Conservation (phyloP, 2,113 vertebrate genomes). For the Trinectes maculatus region DNA sequence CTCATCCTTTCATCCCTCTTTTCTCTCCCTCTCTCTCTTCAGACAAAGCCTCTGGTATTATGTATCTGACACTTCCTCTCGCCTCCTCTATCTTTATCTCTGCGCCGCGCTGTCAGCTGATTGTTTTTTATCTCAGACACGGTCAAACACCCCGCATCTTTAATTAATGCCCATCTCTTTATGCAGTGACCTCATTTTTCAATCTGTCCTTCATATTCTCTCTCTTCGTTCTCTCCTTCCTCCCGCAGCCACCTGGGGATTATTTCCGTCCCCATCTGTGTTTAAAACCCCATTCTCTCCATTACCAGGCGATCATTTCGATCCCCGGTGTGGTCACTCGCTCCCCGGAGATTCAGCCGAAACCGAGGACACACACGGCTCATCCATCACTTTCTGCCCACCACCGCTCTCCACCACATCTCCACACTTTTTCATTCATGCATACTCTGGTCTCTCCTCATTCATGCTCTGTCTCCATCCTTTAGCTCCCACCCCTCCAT, state of each 20-base stretch:
- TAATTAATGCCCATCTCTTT: slow-evolving; percentile 56
- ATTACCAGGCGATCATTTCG: slow-evolving; percentile 58
- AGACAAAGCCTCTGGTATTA: slow-evolving; percentile 6
- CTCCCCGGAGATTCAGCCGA: slow-evolving; percentile 63
- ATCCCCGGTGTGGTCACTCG: slow-evolving; percentile 49
- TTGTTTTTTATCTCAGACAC: slow-evolving; percentile 33
- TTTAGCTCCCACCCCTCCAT: background rate
- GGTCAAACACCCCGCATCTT: slow-evolving; percentile 49
- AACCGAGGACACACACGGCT: slow-evolving; percentile 54
- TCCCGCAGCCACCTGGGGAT: slow-evolving; percentile 31
- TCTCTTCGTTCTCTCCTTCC: background rate
- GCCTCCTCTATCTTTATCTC: slow-evolving; percentile 13
- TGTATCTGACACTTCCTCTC: background rate
- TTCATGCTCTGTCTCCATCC: slow-evolving; percentile 44
- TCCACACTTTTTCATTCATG: slow-evolving; percentile 47
- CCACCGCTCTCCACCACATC: background rate
- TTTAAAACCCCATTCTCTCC: slow-evolving; percentile 44
- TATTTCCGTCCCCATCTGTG: slow-evolving; percentile 18
- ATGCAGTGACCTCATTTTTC: slow-evolving; percentile 23
- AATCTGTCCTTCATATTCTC: slow-evolving; percentile 14
- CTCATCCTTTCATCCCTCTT: background rate
- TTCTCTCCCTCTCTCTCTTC: background rate
- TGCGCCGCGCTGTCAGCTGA: slow-evolving; percentile 27
- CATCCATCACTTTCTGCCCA: slow-evolving; percentile 68
- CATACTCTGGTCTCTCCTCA: slow-evolving; percentile 43